A percentile compares a stretch with the other conserved stretches of the same genome.
These are phyloP conservation scores for Atopsyche davidsoni DNA, from an alignment of 1,140 invertebrate species.

Conservation along the genomic window DNA sequence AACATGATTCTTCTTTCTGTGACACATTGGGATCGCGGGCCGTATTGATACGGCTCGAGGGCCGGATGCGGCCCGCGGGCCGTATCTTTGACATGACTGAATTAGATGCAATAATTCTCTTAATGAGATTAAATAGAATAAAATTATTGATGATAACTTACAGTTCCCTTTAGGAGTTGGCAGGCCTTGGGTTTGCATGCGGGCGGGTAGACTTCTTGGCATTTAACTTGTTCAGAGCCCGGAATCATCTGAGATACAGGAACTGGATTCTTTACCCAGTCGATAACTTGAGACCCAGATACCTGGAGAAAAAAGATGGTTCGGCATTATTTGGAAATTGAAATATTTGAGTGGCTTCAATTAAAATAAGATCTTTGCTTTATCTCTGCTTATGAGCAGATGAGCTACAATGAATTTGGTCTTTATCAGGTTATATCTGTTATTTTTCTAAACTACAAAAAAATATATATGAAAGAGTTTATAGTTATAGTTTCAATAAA, in stretches of 20 bases:
- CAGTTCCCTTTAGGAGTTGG: slow-evolving; percentile 2
- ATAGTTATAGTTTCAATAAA: not conserved
- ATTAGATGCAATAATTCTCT: not conserved
- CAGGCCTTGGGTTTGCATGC: slow-evolving; percentile 7
- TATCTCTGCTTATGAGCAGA: not conserved
- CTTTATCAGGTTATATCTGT: not conserved
- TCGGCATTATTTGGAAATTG: not conserved
- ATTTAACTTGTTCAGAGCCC: not conserved
- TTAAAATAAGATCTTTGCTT: not conserved
- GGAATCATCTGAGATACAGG: slow-evolving; percentile 37
- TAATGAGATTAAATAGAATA: slow-evolving; percentile 2
- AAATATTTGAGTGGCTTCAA: too few relatives aligned
- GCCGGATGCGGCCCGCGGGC: too few relatives aligned
- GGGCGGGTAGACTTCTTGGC: slow-evolving; percentile 7
- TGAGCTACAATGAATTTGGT: not conserved
- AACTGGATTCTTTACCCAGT: slow-evolving; percentile 55
- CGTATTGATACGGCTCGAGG: too few relatives aligned
- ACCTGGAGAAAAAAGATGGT: slow-evolving; percentile 31
- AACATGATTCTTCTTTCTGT: too few relatives aligned
- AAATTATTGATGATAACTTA: not conserved
- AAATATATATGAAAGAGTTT: not conserved
- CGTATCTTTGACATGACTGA: too few relatives aligned
- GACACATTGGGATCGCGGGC: too few relatives aligned
- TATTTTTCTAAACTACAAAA: not conserved
- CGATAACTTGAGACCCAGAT: slow-evolving; percentile 45